Conservation (phyloP, 1,140 invertebrate genomes). For the Camponotus pennsylvanicus region DNA sequence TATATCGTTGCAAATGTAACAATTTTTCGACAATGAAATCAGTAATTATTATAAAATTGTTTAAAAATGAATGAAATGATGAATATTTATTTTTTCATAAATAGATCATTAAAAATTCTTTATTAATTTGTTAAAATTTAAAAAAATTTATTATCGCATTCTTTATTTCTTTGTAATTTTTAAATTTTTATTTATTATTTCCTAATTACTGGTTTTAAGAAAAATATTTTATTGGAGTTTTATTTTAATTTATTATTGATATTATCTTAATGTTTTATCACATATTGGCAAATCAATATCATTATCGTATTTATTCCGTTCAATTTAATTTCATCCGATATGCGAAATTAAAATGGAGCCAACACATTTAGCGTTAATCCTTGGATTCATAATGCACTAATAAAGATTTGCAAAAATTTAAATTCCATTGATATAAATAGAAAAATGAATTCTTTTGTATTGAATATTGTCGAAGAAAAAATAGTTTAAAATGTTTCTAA, state of each 20-base stretch:
- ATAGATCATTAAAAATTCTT: not conserved
- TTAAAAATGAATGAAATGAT: not conserved
- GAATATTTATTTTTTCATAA: not conserved
- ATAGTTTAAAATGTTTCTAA: not conserved
- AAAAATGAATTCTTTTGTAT: not conserved
- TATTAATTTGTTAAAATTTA: slow-evolving; percentile 28
- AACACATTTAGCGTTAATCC: not conserved
- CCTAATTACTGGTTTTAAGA: not conserved
- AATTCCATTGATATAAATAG: not conserved
- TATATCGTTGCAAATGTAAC: slow-evolving; percentile 4
- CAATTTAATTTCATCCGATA: not conserved
- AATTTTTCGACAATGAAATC: slow-evolving; percentile 25
- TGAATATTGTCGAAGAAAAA: not conserved
- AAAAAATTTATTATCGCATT: not conserved
- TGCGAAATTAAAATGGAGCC: not conserved
- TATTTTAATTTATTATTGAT: not conserved
- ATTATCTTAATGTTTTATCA: too few species aligned
- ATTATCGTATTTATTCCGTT: not conserved
- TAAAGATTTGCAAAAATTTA: not conserved
- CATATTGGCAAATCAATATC: not conserved
- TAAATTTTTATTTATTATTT: not conserved
- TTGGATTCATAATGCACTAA: not conserved
- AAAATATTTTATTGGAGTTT: slow-evolving; percentile 8
- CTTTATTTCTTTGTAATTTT: not conserved
- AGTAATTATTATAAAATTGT: slow-evolving; percentile 26